Base-by-base conservation (phyloP, 2,888 invertebrate species). In the Tortrix viridana region DNA sequence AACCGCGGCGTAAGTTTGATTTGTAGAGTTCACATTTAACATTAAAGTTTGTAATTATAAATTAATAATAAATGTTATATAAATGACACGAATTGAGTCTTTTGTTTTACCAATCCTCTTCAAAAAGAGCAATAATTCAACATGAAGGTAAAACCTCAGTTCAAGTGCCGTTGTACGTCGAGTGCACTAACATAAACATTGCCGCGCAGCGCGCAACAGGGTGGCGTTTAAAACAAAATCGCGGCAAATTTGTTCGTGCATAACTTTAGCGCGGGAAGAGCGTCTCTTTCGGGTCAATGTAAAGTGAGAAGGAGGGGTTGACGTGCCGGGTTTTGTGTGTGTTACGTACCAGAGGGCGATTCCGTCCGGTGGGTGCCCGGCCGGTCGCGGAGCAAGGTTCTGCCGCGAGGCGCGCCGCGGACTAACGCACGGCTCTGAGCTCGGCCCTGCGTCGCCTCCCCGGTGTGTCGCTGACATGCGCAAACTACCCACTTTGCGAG, bases 181-280 rank as follows among this genome's bases (percentile, higher is more conserved):
- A 62, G 62, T 62, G 58, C 58, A 56, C 26, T 26, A 20, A 50
- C 46, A 62, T 62, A 62, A 62, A 62, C 62, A 62, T 43, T 38
- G 20, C 26, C 41, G 22, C 52, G 61, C 55, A 61, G 43, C 61
- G 62, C 50, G 62, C 62, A 62, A 62, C 62, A 62, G 62, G 62
- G 54, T 49, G 38, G 38, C 48, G 47, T 54, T 44, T 26, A 61
- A 61, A 55, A 61, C 49, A 18, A 50, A 61, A n/a, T 44, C 32
- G 32, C 32, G 32, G 32, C 32, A 32, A 32, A 32, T 20, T 41
- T 23, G 41, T 32, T 26, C 37, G 22, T 12, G 14, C 48, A 48
- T 49, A 44, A 37, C 18, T 23, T 53, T 59, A 16, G 20, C 52
- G 20, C 16, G 5, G 44, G 44, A 22, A 22, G 20, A 3, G n/a